phyloP scores from a whole-genome alignment of 2,113 vertebrate species.

The Channa argus region DNA sequence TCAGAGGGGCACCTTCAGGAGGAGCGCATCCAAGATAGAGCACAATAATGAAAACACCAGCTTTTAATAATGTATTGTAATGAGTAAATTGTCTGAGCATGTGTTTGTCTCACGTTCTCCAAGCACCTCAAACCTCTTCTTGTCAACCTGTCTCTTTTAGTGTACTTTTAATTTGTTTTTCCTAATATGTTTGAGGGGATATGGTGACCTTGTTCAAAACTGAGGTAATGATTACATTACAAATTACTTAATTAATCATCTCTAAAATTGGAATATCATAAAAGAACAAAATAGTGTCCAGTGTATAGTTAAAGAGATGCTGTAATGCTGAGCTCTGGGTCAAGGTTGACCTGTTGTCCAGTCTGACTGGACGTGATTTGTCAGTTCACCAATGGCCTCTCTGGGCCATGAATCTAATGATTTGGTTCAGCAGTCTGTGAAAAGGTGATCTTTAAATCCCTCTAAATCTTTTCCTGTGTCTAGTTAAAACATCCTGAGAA shows the following conservation, averaged over 20 bases:
- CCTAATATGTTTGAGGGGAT: background rate
- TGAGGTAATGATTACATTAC: background rate
- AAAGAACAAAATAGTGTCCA: background rate
- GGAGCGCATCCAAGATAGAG: background rate
- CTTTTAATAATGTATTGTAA: background rate
- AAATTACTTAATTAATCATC: too few species aligned
- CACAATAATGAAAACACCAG: conserved; percentile 4
- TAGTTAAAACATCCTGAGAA: conserved; percentile 1
- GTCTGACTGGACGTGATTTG: conserved; percentile 12
- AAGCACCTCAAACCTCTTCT: background rate
- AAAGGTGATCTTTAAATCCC: conserved; percentile 42
- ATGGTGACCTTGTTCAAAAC: background rate
- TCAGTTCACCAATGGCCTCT: background rate
- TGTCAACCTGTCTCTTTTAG: background rate
- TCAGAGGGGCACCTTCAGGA: background rate
- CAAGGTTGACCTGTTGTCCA: conserved; percentile 14
- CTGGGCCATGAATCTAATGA: conserved; percentile 31
- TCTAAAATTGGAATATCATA: background rate
- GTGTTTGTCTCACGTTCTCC: conserved; percentile 2
- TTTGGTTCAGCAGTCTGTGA: conserved; percentile 31
- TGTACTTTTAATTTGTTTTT: conserved; percentile 5
- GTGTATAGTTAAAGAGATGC: background rate
- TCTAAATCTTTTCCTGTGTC: conserved; percentile 33
- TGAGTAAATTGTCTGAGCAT: background rate
- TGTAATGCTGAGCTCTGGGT: conserved; percentile 2